Evolutionary conservation across 2,797 vertebrate species (phyloP), one percentile per base, ranked within the genome.

Genomic region (Caiman crocodilus): DNA sequence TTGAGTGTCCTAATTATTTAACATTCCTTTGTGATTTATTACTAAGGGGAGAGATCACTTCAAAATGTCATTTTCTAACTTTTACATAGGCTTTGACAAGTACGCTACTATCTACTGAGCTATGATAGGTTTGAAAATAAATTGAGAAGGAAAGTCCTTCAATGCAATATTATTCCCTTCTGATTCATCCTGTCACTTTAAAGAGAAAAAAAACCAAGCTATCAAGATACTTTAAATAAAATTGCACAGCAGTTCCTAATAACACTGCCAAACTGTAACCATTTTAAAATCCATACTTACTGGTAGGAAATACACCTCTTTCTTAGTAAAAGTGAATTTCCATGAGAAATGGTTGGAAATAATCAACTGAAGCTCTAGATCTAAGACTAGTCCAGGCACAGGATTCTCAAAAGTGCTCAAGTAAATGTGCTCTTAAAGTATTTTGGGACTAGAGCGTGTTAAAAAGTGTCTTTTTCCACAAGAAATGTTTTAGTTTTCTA

Each of bases 11-110:
- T 30, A 61, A 94, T 95, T 60, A 60, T 60, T 60, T 95, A 93
- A 59, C 79, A 95, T 95, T 94, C 69, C 82, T 92, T 94, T 95
- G 82, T 95, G 93, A 90, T 61, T 32, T 50, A 81, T 63, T 78
- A 85, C 75, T 94, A 93, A 89, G 90, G n/a, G 60, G 77, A 15
- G 28, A 82, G 84, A 89, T 69, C 50, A 73, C 84, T 57, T 58
- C 30, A 82, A 82, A 94, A 89, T 64, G 79, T 50, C 10, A 58
- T 93, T 94, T 89, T 69, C 73, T 80, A 57, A 58, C 25, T 84
- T 90, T 93, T 90, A 57, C 61, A 50, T 56, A 87, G 80, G 64
- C 86, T 95, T 86, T 88, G 79, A 21, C 25, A 94, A 88, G 7
- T 69, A 21, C 12, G 11, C 58, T 86, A 23, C 80, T 90, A 83